Evolutionary conservation across 2,113 vertebrate genomes (phyloP), one percentile per base, ranked within the genome.

Genomic region (Zosterops pallidus): DNA sequence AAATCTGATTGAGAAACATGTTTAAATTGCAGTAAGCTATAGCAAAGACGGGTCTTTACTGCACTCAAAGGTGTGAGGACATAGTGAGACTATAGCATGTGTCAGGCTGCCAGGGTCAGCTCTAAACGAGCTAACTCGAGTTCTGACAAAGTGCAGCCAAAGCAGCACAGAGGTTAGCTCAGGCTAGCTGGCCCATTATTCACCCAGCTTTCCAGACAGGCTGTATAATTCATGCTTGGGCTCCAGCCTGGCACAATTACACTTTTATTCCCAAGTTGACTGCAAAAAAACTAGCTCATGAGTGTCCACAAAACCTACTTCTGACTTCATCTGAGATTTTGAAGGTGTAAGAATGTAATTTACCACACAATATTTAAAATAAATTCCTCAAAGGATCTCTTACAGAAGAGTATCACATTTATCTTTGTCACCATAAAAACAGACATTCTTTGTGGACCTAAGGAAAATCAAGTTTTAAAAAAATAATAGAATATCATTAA

Each of bases 131-230:
- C 74, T 47, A 35, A 22, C 55, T 31, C 1, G 5, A 72, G 65
- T 49, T 85, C 65, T 90, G 90, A 91, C 53, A 37, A 91, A 96
- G 46, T 33, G 57, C 90, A 96, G 95, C 62, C 81, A 85, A 79
- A 90, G 82, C 9, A 94, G 78, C 57, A 24, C 44, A 46, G 85
- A 76, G 88, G 92, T 94, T 74, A 97, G 71, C 72, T 90, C 71
- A 83, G 96, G 94, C 41, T 33, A 79, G 85, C 79, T 65, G 70
- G 6, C 71, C 70, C 55, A 64, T 94, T 76, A 65, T 14, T 94
- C 83, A 95, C 46, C 57, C 88, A 28, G 82, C 53, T 62, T 53
- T 88, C 67, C 85, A 94, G 90, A 80, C 83, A 77, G 75, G 12
- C 68, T 55, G 50, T 44, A 94, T 62, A 95, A 83, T 29, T 95